Evolutionary conservation across 1,140 invertebrate genomes (phyloP).

Genomic region (Drosophila miranda): DNA sequence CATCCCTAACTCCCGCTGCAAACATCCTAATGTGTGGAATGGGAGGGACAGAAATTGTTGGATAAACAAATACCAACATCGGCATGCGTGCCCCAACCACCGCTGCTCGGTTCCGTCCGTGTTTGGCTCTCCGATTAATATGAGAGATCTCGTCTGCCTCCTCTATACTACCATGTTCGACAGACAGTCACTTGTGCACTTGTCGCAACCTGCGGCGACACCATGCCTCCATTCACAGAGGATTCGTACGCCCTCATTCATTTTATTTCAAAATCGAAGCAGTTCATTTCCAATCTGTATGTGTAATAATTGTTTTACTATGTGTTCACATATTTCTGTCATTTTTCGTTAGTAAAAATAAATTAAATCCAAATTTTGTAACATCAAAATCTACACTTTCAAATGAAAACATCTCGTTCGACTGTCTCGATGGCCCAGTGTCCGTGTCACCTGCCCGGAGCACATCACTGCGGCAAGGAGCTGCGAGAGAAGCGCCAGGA

Average conservation of each 20-base stretch:
- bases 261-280: too few relatives aligned
- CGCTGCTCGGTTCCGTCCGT: slow-evolving; percentile 11
- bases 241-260: too few relatives aligned
- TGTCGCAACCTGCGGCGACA: neutral
- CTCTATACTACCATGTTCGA: neutral
- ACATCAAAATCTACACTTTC: too few relatives aligned
- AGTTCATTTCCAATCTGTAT: too few relatives aligned
- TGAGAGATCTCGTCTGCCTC: slow-evolving; percentile 24
- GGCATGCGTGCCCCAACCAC: slow-evolving; percentile 47
- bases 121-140: slow-evolving; percentile 49
- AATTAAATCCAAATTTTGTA: neutral
- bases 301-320: too few relatives aligned
- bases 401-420: too few relatives aligned
- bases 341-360: too few relatives aligned
- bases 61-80: slow-evolving; percentile 66
- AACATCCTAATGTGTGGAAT: slow-evolving; percentile 7
- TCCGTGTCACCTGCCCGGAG: slow-evolving; percentile 9
- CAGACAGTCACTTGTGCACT: slow-evolving; percentile 25
- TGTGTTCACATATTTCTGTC: too few relatives aligned
- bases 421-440: slow-evolving; percentile 1
- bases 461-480: neutral
- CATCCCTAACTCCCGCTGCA: slow-evolving; percentile 1
- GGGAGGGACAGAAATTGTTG: slow-evolving; percentile 48
- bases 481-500: neutral
- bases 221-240: too few relatives aligned